Evolutionary conservation across 2,797 vertebrate genomes (phyloP).

Genomic region (Aotus griseimembra): DNA sequence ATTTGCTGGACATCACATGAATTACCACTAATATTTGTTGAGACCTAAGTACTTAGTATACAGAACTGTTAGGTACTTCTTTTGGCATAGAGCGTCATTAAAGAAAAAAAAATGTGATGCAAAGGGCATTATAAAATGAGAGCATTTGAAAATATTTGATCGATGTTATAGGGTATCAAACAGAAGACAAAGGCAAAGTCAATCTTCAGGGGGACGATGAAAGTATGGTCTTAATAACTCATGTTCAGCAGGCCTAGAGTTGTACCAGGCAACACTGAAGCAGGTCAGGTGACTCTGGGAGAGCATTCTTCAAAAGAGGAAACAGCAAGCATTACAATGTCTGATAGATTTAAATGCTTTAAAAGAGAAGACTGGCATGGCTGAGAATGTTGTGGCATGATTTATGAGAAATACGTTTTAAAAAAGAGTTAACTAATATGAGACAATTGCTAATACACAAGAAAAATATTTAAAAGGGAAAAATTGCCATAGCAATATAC

Average conservation of each 20-base stretch:
- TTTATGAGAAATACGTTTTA: not conserved
- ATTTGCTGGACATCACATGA: not conserved
- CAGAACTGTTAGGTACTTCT: not conserved
- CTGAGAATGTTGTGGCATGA: not conserved
- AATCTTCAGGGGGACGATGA: not conserved
- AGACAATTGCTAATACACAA: not conserved
- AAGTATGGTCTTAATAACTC: not conserved
- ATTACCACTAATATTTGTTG: not conserved
- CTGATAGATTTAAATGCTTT: not conserved
- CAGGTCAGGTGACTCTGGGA: not conserved
- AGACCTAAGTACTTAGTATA: not conserved
- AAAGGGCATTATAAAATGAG: not conserved
- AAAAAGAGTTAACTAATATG: not conserved
- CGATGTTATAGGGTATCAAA: not conserved
- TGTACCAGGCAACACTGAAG: not conserved
- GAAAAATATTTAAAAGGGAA: not conserved
- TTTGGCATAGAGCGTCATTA: not conserved
- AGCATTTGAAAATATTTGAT: not conserved
- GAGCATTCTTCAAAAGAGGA: not conserved
- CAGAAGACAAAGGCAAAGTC: not conserved
- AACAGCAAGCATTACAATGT: not conserved
- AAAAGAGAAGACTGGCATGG: not conserved
- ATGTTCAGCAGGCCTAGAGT: not conserved
- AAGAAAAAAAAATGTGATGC: not conserved
- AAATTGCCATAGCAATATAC: not conserved